Evolutionary conservation across 1,140 invertebrate genomes (phyloP).

Genomic region (Lutraria rhynchaena): DNA sequence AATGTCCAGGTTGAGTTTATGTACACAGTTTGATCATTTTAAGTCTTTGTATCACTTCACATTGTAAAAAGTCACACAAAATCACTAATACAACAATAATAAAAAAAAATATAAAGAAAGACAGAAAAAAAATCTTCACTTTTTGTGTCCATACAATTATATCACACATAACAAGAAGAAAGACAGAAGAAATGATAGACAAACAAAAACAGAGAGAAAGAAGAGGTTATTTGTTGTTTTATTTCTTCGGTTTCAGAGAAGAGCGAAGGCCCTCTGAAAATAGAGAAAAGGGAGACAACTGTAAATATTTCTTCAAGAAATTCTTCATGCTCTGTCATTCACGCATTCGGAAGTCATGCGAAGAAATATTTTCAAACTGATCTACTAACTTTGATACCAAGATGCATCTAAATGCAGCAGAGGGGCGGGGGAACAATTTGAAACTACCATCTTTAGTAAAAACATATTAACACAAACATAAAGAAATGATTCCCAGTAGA

Average conservation of each 20-base stretch:
- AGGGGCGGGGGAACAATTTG: no score
- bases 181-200: slow-evolving; percentile 41
- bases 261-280: slow-evolving; percentile 54
- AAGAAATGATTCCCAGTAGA: no score
- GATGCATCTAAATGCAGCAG: no score
- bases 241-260: slow-evolving; percentile 26
- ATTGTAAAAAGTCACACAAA: no score
- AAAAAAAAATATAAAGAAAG: slow-evolving; percentile 28
- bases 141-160: slow-evolving; percentile 4
- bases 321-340: neutral
- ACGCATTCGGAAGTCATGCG: no score
- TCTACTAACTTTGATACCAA: no score
- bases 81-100: slow-evolving; percentile 43
- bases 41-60: no score
- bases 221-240: slow-evolving; percentile 12
- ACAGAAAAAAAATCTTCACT: slow-evolving; percentile 17
- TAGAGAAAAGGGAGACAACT: slow-evolving; percentile 50
- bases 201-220: slow-evolving; percentile 35
- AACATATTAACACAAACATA: no score
- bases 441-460: no score
- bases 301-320: no score
- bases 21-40: no score
- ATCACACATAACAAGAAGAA: slow-evolving; percentile 44
- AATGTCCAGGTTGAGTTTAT: neutral
- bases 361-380: no score